Base-by-base conservation (phyloP, 2,797 vertebrate genomes). In the Todus mexicanus region DNA sequence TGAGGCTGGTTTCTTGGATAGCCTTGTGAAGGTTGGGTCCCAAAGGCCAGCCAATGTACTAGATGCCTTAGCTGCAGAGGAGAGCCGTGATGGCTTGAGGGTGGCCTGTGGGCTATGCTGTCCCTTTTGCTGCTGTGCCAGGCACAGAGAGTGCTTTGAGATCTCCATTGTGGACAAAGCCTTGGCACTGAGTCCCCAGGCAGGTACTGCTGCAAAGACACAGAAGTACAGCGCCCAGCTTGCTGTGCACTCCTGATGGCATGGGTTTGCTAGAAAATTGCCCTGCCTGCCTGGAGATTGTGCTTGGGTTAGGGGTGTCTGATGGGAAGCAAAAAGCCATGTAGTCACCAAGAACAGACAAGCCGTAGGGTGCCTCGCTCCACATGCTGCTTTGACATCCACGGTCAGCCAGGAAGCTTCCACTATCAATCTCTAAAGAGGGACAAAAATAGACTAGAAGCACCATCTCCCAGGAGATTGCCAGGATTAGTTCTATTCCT, bases 31-130 rank as follows among this genome's bases (percentile, higher is more conserved):
- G 19, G 20, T 1, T 22, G 38, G 7, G 19, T 74, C 16, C 43
- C 14, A 27, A 51, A 38, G 18, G 21, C 19, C 19, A 71, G 4
- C 16, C 17, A 43, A 35, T 1, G 0, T 4, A 4, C 35, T 33
- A 12, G n/a, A 16, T 51, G 31, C 33, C 25, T 42, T 11, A 60
- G 43, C 7, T 6, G 3, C 40, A 88, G 43, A 66, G 48, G 26
- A 81, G n/a, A 78, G 38, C 0, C 1, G 40, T 1, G 10, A 26
- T 48, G 45, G 29, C 26, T 75, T 22, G 9, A 20, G 29, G 61
- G 38, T 22, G 5, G 27, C 29, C 37, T 1, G 1, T 20, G 54
- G 50, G 29, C 47, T 66, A 12, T 0, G 0, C 11, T 16, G 29
- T 26, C 17, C 10, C 23, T 69, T 59, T 29, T 0, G 0, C n/a